Base-by-base conservation (phyloP, 2,888 invertebrate genomes). In the Lobophora halterata region DNA sequence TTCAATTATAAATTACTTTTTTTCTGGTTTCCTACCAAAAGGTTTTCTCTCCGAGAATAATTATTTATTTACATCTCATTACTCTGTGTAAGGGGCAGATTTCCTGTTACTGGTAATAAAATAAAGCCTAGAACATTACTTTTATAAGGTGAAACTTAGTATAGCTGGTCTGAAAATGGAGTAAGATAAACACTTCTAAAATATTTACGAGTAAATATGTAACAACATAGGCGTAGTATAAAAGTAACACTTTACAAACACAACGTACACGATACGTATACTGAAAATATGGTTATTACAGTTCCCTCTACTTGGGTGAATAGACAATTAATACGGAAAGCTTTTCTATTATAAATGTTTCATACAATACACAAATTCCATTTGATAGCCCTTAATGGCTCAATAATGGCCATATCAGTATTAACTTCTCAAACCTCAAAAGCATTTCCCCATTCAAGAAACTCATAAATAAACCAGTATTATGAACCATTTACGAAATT, bases 91-190 rank as follows among this genome's bases (percentile, higher is more conserved):
- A 36, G 18, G 26, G 12, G 26, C 38, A 42, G 20, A 36, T 46
- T 45, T 39, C 28, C 26, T 18, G 46, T 37, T 32, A 20, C 19
- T 28, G 35, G n/a, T n/a, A n/a, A n/a, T n/a, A n/a, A n/a, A n/a
- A n/a, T n/a, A n/a, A n/a, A n/a, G n/a, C n/a, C n/a, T n/a, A n/a
- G n/a, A n/a, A n/a, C n/a, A n/a, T n/a, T n/a, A n/a, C n/a, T n/a
- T n/a, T n/a, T n/a, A n/a, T n/a, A n/a, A n/a, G n/a, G n/a, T n/a
- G n/a, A n/a, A n/a, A n/a, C n/a, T n/a, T n/a, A n/a, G n/a, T n/a
- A n/a, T n/a, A n/a, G n/a, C n/a, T n/a, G n/a, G n/a, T n/a, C n/a
- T n/a, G n/a, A n/a, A n/a, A n/a, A n/a, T n/a, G n/a, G n/a, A n/a
- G n/a, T n/a, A n/a, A n/a, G n/a, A n/a, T n/a, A n/a, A n/a, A n/a